phyloP scores from a whole-genome alignment of 2,113 vertebrate genomes.

The Scytalopus superciliaris region DNA sequence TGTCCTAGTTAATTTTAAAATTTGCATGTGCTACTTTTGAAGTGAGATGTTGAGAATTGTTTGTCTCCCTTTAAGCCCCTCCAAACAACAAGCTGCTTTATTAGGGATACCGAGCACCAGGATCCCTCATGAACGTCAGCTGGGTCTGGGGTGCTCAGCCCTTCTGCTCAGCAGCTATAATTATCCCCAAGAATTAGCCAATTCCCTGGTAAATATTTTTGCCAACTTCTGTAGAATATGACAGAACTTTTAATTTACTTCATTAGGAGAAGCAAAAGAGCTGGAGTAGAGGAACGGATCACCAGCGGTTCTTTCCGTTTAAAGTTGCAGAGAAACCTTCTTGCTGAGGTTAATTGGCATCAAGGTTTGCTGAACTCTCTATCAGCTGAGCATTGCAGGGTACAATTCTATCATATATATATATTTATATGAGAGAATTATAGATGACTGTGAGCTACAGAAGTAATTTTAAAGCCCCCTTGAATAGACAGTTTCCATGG shows the following conservation, averaged over 20 bases:
- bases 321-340: too few relatives aligned
- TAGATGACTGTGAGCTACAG: neutral
- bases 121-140: neutral
- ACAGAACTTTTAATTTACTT: too few relatives aligned
- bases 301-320: too few relatives aligned
- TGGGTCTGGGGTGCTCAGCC: neutral
- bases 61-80: neutral
- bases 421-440: neutral
- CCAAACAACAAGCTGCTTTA: neutral
- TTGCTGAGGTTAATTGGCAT: too few relatives aligned
- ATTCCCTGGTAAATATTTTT: neutral
- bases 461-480: neutral
- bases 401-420: too few relatives aligned
- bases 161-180: neutral
- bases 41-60: neutral
- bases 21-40: neutral
- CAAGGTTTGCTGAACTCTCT: too few relatives aligned
- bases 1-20: neutral
- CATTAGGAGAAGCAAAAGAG: too few relatives aligned
- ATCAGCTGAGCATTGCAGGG: too few relatives aligned
- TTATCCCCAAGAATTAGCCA: neutral
- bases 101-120: neutral
- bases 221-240: too few relatives aligned
- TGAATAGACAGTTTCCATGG: neutral
- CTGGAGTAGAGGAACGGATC: too few relatives aligned